Evolutionary conservation across 2,888 invertebrate species (phyloP), one percentile per base, ranked within the genome.

Genomic region (Miltochrista miniata): DNA sequence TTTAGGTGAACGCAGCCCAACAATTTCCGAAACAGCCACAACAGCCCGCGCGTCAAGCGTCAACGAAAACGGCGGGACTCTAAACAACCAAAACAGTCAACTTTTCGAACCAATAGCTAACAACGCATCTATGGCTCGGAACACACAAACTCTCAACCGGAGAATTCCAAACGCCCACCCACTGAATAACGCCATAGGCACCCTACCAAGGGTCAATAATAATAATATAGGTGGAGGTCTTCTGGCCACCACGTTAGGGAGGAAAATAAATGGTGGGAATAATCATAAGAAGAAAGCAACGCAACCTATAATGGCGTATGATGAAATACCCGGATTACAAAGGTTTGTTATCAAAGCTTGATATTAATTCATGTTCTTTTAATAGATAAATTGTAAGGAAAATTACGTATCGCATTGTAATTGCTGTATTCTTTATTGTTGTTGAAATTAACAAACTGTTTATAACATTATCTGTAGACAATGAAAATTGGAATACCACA

Each of bases 21-120:
- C 95, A 0, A 94, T 96, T 66, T 96, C 96, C 0, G 96, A 96
- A 73, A 96, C 96, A 0, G 96, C 96, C 0, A 96, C 96, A 0
- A 96, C 96, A 0, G 95, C 96, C 0, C 93, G 96, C 39, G 96
- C 96, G 0, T 95, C 95, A 0, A 95, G 95, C 76, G 92, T 93
- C 51, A 93, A 93, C 69, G 90, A 90, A 40, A 89, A 87, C 57
- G 79, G 77, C 33, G 79, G 83, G 0, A 85, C 85, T 0, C 64
- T 87, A 1, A 87, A 89, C 76, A 89, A 90, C 11, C 70, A 76
- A 49, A 64, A 64, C 49, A 60, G 72, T 24, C 78, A 79, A 49
- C 47, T 72, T 13, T 85, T 79, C 71, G 85, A 88, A 58, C 64
- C 70, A 0, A 70, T 76, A 45, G 74, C 74, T 0, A 85, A 85